Evolutionary conservation across 2,113 vertebrate species (phyloP), one percentile per base, ranked within the genome.

Genomic region (Callospermophilus lateralis): DNA sequence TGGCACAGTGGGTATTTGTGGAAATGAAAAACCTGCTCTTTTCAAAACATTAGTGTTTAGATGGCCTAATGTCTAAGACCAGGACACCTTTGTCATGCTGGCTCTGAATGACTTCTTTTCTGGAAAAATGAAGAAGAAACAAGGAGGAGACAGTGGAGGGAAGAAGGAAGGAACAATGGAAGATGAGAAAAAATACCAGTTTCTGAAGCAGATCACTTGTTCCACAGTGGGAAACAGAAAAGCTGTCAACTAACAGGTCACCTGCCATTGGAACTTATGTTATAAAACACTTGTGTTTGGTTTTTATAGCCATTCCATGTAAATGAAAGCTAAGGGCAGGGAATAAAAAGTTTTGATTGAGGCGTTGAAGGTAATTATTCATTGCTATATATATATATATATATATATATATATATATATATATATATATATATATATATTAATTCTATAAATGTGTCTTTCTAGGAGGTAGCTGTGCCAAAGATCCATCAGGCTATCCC

Each of bases 1-100:
- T 11, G 78, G 42, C 5, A 84, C 34, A 74, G 77, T 58, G 9
- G 83, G 90, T 93, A 84, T 67, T 0, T 51, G 93, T 95, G 80
- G 86, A 91, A 95, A 95, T 12, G 39, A 65, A 92, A 74, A 67
- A 30, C 11, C 20, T 72, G 67, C 3, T 28, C 8, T 96, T 97
- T 96, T 37, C 42, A 76, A 91, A 80, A 61, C 24, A 8, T 76
- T 51, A 72, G 48, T 89, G 32, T 53, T 73, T 32, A 58, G 22
- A 39, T 28, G 1, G 45, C 5, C 0, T 65, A 32, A 48, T 95
- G 68, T 55, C 76, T 37, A 90, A 74, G 65, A n/a, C 85, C 74
- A 79, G 8, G 45, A 34, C 26, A 70, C 84, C 58, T 86, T 84
- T 53, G 13, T 61, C 45, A 89, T 26, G 58, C 0, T 72, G 17